Percentiles rank a stretch among this genome's conserved stretches.
Evolutionary conservation across 2,113 vertebrate species (phyloP).

Genomic region (Balaenoptera acutorostrata): DNA sequence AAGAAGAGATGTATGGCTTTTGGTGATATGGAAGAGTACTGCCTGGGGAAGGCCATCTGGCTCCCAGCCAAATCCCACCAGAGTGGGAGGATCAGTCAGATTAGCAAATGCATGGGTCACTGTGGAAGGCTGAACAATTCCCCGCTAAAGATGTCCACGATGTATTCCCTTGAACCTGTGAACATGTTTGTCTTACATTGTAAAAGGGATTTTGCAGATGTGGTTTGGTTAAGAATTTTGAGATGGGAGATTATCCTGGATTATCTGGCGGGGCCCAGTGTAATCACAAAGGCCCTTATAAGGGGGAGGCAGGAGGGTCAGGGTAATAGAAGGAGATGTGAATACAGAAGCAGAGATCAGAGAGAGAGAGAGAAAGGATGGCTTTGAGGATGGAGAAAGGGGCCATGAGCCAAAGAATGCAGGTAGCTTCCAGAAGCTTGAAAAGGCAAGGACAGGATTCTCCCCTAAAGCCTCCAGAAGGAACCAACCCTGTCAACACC

Average conservation of each 20-base stretch:
- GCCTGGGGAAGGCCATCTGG: background rate
- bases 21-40: background rate
- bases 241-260: background rate
- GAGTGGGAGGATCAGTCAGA: background rate
- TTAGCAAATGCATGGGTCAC: background rate
- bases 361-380: background rate
- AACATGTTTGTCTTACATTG: background rate
- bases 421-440: background rate
- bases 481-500: background rate
- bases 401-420: background rate
- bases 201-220: background rate
- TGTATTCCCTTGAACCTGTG: background rate
- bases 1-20: background rate
- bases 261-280: background rate
- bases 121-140: background rate
- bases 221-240: background rate
- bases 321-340: background rate
- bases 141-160: background rate
- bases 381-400: background rate
- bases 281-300: background rate
- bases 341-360: background rate
- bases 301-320: background rate
- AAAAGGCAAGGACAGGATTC: background rate
- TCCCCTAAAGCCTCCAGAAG: background rate
- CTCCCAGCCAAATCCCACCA: background rate